Conservation (phyloP, 1,140 invertebrate species). For the Acromyrmex echinatior region DNA sequence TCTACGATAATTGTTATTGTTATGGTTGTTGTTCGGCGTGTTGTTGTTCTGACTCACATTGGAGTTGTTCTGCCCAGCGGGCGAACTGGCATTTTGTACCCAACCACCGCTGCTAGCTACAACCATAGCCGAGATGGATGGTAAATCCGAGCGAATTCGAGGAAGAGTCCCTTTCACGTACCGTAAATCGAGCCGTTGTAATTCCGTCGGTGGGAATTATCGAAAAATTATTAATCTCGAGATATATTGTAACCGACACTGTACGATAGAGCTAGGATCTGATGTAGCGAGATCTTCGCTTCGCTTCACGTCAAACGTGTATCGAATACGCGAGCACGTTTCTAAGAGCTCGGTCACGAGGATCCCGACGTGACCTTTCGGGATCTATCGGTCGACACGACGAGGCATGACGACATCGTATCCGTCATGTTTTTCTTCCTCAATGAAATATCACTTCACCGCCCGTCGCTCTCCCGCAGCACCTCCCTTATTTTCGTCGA, state of each 20-base stretch:
- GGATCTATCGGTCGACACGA: slow-evolving; percentile 10
- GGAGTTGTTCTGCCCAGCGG: slow-evolving; percentile 68
- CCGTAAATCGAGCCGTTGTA: not conserved
- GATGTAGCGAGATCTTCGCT: slow-evolving; percentile 3
- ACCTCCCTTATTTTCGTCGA: slow-evolving; percentile 41
- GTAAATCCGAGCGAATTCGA: slow-evolving; percentile 30
- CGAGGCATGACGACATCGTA: slow-evolving; percentile 52
- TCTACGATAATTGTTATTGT: not conserved
- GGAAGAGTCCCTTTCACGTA: slow-evolving; percentile 9
- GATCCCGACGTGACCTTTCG: slow-evolving; percentile 27
- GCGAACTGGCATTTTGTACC: slow-evolving; percentile 76
- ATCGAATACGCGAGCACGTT: slow-evolving; percentile 24
- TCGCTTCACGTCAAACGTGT: not conserved
- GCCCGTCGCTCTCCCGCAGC: slow-evolving; percentile 2
- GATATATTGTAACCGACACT: not conserved
- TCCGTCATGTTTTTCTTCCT: slow-evolving; percentile 62
- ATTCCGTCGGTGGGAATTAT: not conserved
- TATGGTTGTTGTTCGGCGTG: slow-evolving; percentile 57
- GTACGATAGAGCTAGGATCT: not conserved
- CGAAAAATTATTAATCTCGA: not conserved
- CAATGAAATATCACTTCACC: slow-evolving; percentile 22
- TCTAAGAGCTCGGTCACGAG: slow-evolving; percentile 39
- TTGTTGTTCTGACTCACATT: slow-evolving; percentile 64
- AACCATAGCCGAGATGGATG: slow-evolving; percentile 74
- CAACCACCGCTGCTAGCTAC: slow-evolving; percentile 74